Evolutionary conservation across 1,140 invertebrate species (phyloP).

Genomic region (Apis florea): DNA sequence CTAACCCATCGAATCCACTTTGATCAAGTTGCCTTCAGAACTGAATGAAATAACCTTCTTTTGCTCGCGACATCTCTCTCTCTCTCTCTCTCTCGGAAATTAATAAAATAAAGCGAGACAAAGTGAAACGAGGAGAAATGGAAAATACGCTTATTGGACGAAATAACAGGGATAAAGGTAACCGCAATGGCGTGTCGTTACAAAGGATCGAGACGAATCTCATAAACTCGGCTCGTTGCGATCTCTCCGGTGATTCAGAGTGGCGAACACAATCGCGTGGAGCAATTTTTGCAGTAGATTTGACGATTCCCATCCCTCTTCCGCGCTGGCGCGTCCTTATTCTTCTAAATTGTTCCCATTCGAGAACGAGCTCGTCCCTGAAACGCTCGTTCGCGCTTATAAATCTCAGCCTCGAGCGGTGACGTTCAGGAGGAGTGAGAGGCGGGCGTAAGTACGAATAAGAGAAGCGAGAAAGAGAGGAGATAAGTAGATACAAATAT

Average conservation of each 20-base stretch:
- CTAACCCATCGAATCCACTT: constrained; percentile 21
- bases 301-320: constrained; percentile 20
- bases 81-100: background rate
- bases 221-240: constrained; percentile 34
- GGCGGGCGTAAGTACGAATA: constrained; percentile 8
- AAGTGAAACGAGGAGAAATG: background rate
- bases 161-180: constrained; percentile 16
- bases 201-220: constrained; percentile 40
- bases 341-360: constrained; percentile 75
- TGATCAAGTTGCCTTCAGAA: background rate
- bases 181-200: constrained; percentile 37
- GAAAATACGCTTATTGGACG: constrained; percentile 28
- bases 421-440: constrained; percentile 29
- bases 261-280: constrained; percentile 40
- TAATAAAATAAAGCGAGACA: constrained; percentile 27
- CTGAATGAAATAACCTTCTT: constrained; percentile 2
- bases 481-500: no score
- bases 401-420: constrained; percentile 71
- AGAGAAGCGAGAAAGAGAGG: constrained; percentile 29
- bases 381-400: constrained; percentile 75
- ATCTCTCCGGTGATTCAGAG: constrained; percentile 28
- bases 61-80: background rate
- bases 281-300: constrained; percentile 53
- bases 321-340: constrained; percentile 61
- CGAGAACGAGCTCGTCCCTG: constrained; percentile 71